phyloP scores from a whole-genome alignment of 2,797 vertebrate genomes.

The Sphenopsis melanotis region DNA sequence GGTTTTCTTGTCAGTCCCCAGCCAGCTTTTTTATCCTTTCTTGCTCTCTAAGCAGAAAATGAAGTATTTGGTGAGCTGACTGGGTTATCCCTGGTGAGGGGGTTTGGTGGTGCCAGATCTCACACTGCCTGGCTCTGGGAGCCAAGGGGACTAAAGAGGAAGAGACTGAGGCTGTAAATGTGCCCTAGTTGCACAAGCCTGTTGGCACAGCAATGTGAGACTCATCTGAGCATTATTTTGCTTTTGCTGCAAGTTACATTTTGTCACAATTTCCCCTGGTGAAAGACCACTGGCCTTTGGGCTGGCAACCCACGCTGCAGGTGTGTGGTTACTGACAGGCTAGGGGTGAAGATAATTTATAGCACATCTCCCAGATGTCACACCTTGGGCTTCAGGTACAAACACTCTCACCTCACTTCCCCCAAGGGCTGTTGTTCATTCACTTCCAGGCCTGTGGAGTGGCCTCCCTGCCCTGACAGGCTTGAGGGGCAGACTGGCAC shows the following conservation, averaged over 20 bases:
- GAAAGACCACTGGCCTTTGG: background rate
- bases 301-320: background rate
- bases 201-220: conserved; percentile 1
- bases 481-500: background rate
- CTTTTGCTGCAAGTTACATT: background rate
- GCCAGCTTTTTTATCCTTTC: background rate
- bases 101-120: background rate
- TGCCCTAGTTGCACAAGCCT: background rate
- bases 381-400: background rate
- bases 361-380: background rate
- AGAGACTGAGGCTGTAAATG: background rate
- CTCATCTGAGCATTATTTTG: background rate
- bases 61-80: background rate
- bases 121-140: background rate
- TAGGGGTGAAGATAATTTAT: background rate
- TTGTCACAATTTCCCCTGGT: background rate
- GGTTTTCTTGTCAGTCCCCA: background rate
- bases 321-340: background rate
- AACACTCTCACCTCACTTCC: background rate
- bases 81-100: background rate
- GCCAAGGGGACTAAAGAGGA: background rate
- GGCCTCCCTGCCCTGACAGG: background rate
- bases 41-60: background rate
- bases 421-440: background rate
- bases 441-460: background rate